phyloP scores from a whole-genome alignment of 2,888 invertebrate species.

The Sabellastarte sp. region DNA sequence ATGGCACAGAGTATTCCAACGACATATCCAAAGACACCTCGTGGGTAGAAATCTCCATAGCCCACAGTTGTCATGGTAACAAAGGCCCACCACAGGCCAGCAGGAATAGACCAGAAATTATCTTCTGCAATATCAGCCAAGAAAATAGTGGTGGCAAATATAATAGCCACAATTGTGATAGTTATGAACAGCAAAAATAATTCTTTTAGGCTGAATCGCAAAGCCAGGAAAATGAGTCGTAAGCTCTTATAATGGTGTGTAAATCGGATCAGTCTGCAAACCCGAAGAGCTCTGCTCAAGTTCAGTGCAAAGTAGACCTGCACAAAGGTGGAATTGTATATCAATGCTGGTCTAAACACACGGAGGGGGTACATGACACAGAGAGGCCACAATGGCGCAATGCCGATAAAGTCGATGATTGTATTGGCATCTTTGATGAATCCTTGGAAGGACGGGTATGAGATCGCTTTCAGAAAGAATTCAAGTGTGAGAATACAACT shows the following conservation, averaged over 20 bases:
- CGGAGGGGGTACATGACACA: no score
- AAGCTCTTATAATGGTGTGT: not conserved
- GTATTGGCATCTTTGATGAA: not conserved
- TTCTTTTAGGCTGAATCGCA: not conserved
- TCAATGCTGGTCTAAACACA: not conserved
- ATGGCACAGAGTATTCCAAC: not conserved
- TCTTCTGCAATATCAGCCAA: not conserved
- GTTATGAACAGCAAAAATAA: not conserved
- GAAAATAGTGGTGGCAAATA: not conserved
- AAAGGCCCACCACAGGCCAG: not conserved
- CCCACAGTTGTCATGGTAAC: slow-evolving; percentile 5
- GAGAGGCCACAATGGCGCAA: not conserved
- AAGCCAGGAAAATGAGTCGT: not conserved
- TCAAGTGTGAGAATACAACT: not conserved
- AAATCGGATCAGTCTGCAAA: not conserved
- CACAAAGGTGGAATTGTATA: not conserved
- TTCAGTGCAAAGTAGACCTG: not conserved
- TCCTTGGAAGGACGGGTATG: not conserved
- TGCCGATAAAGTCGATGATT: not conserved
- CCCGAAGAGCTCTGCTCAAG: not conserved
- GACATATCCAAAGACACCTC: not conserved
- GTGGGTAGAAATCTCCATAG: not conserved
- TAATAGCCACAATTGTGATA: not conserved
- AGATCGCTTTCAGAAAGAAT: not conserved
- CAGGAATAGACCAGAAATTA: not conserved